These are phyloP conservation scores for Coenobita brevimanus DNA, from an alignment of 1,140 invertebrate genomes.

Conservation along the genomic window DNA sequence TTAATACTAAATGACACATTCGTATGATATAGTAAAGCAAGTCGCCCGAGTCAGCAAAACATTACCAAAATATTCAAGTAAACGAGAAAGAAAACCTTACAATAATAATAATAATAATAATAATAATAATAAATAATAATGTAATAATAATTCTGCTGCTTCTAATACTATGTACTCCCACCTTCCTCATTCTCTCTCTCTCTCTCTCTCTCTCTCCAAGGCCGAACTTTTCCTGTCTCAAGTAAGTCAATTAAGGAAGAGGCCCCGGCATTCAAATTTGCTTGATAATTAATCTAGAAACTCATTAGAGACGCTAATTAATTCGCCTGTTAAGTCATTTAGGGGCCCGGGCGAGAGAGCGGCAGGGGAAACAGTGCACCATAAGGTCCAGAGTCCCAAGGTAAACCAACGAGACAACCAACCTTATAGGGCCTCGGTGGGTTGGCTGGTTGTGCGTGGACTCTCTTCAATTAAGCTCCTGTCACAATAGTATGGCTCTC, in stretches of 20 bases:
- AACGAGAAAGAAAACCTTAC: too few relatives aligned
- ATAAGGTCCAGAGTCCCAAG: background rate
- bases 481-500: constrained; percentile 62
- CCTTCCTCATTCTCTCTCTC: too few relatives aligned
- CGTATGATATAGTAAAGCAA: too few relatives aligned
- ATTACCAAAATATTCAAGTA: too few relatives aligned
- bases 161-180: too few relatives aligned
- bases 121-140: too few relatives aligned
- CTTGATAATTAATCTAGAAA: constrained; percentile 65
- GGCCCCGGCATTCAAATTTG: constrained; percentile 62
- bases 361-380: background rate
- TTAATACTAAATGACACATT: too few relatives aligned
- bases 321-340: constrained; percentile 64
- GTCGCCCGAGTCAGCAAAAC: too few relatives aligned
- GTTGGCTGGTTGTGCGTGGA: background rate
- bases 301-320: constrained; percentile 64
- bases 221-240: constrained; percentile 57
- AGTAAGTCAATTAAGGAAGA: constrained; percentile 64
- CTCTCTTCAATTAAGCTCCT: constrained; percentile 57
- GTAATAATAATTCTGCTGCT: too few relatives aligned
- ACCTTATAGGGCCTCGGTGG: background rate
- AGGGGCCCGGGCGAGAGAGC: constrained; percentile 25
- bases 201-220: too few relatives aligned
- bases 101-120: too few relatives aligned
- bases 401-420: background rate